Conservation (phyloP, 2,113 vertebrate species). For the Chlorocebus sabaeus region DNA sequence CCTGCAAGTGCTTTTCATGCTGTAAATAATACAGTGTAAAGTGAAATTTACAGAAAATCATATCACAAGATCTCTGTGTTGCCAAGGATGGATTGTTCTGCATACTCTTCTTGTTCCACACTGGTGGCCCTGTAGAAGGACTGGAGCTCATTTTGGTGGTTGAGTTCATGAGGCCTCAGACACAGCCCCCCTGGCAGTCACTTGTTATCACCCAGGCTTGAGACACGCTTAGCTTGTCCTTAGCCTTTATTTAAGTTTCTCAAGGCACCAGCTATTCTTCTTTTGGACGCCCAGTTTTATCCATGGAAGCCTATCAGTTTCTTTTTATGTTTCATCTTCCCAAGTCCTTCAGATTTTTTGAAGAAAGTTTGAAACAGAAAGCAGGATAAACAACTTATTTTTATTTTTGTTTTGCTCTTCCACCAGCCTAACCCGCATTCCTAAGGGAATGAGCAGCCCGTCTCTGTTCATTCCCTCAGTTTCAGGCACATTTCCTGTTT, state of each 20-base stretch:
- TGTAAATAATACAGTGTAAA: neutral
- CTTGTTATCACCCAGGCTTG: rapidly evolving
- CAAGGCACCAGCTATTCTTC: neutral
- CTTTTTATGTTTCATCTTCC: neutral
- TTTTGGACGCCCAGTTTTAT: neutral
- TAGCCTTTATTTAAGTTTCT: neutral
- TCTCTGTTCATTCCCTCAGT: neutral
- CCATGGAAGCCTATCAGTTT: neutral
- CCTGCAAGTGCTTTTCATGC: neutral
- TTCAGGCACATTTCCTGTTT: neutral
- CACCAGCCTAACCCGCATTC: neutral
- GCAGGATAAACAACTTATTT: neutral
- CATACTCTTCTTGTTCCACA: neutral
- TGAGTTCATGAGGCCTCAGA: rapidly evolving
- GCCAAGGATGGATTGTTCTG: neutral
- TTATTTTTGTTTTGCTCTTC: neutral
- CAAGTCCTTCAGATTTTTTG: neutral
- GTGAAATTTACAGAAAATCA: neutral
- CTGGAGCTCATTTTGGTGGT: neutral
- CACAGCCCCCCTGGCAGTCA: neutral
- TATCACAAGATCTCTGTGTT: neutral
- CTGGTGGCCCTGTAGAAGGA: neutral
- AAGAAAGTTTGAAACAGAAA: neutral
- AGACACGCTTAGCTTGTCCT: neutral
- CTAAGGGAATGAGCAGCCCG: too few relatives aligned